Percentiles rank a stretch among this genome's conserved stretches.
phyloP scores from a whole-genome alignment of 2,113 vertebrate species.

The Procapra przewalskii region DNA sequence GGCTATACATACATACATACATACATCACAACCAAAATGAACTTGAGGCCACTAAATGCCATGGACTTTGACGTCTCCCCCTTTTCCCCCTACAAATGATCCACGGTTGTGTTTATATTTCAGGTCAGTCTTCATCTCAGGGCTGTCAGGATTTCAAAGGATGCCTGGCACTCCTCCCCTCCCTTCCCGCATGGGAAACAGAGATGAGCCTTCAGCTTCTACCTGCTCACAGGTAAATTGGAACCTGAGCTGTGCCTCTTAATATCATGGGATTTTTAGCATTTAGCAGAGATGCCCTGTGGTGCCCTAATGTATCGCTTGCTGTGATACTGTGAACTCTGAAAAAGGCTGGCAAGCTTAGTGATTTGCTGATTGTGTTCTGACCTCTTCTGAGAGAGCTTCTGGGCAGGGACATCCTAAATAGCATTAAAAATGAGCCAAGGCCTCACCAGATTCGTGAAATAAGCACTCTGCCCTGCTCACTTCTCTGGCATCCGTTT shows the following conservation, averaged over 20 bases:
- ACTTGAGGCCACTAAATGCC: not conserved
- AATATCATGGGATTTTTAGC: not conserved
- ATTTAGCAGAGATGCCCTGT: not conserved
- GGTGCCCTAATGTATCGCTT: not conserved
- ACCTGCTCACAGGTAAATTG: not conserved
- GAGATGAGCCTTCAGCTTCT: not conserved
- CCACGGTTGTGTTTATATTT: not conserved
- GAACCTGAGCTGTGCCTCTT: not conserved
- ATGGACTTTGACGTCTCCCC: not conserved
- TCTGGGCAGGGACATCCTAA: not conserved
- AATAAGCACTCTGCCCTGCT: not conserved
- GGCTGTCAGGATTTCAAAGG: not conserved
- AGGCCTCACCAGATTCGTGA: not conserved
- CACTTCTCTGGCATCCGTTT: not conserved
- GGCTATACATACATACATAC: not conserved
- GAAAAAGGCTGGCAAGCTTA: not conserved
- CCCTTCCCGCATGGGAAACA: not conserved
- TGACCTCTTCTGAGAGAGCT: not conserved
- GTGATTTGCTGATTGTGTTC: not conserved
- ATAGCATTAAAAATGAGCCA: not conserved
- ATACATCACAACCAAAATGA: not conserved
- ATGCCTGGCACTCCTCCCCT: not conserved
- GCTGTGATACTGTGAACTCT: constrained; percentile 8
- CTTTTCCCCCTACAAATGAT: not conserved
- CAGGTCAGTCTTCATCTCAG: not conserved